Conservation (phyloP, 2,888 invertebrate genomes). For the Agapostemon virescens region DNA sequence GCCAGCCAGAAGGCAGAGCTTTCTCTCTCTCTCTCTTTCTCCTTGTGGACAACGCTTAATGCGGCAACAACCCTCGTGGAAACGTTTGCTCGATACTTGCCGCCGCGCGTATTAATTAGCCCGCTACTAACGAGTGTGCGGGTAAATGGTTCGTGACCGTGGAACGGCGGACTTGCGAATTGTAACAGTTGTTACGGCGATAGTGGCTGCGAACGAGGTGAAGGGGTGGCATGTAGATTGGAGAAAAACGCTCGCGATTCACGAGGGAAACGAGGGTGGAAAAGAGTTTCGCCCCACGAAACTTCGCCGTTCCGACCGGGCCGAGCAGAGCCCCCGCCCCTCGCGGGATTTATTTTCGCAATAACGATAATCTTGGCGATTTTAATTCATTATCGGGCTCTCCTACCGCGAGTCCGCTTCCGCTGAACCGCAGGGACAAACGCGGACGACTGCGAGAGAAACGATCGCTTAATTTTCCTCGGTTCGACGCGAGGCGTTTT, state of each 20-base stretch:
- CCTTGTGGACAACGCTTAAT: slow-evolving; percentile 46
- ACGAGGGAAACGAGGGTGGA: slow-evolving; percentile 45
- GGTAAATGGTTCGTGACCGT: slow-evolving; percentile 70
- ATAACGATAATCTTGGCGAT: slow-evolving; percentile 32
- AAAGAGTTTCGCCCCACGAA: slow-evolving; percentile 51
- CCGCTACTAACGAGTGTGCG: slow-evolving; percentile 67
- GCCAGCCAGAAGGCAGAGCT: not conserved
- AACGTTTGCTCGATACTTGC: slow-evolving; percentile 68
- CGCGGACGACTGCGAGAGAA: not conserved
- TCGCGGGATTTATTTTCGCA: slow-evolving; percentile 41
- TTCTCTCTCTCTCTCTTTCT: not conserved
- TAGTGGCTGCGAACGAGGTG: slow-evolving; percentile 62
- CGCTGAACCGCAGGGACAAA: not conserved
- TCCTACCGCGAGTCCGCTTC: not conserved
- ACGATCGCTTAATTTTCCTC: not conserved
- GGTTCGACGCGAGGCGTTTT: too few species aligned
- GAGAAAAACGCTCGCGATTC: slow-evolving; percentile 57
- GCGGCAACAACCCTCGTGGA: slow-evolving; percentile 38
- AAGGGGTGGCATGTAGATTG: slow-evolving; percentile 54
- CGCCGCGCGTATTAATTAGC: slow-evolving; percentile 70
- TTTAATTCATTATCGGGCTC: slow-evolving; percentile 20
- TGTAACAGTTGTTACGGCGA: slow-evolving; percentile 70
- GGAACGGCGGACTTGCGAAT: slow-evolving; percentile 67
- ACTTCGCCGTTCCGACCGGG: slow-evolving; percentile 49
- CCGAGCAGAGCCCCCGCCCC: slow-evolving; percentile 10